Base-by-base conservation (phyloP, 2,888 invertebrate species). In the Prosopocoilus inquinatus region DNA sequence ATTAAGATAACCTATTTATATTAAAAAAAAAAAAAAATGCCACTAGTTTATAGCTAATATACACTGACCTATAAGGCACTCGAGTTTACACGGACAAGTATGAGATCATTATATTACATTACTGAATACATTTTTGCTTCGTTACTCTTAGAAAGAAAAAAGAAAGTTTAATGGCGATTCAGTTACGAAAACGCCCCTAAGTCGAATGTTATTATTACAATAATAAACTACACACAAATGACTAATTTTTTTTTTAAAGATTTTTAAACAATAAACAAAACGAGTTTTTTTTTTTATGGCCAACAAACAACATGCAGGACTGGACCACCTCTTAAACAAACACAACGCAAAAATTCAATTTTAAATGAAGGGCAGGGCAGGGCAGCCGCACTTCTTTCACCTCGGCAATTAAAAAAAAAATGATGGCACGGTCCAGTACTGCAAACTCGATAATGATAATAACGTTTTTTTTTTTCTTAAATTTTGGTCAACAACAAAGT, bases 71-170 rank as follows among this genome's bases (percentile, higher is more conserved):
- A 41, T 13, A 46, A 46, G 46, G 46, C 46, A 46, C 46, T 46
- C n/a, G 28, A n/a, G 15, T 46, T 28, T 53, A n/a, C n/a, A 28
- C 39, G 47, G 48, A 44, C 48, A 53, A 53, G 48, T 53, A 43
- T 48, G 53, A 48, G 53, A 53, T 53, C 48, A 48, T 41, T n/a
- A 41, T 28, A 16, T 43, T 45, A 50, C 45, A 45, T 54, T 50
- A 50, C 49, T 54, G 49, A 54, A 48, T 45, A 54, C 45, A 54
- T 50, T 54, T 36, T 47, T 50, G 12, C 9, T 15, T 12, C 41
- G 3, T 41, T 41, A 12, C 38, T 38, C 20, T 28, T 28, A 28
- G n/a, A n/a, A n/a, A n/a, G n/a, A n/a, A n/a, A n/a, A n/a, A n/a
- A n/a, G n/a, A 28, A 28, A 28, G 20, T 28, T 28, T 28, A 28